Evolutionary conservation across 2,888 invertebrate genomes (phyloP).

Genomic region (Oeneis ivallda): DNA sequence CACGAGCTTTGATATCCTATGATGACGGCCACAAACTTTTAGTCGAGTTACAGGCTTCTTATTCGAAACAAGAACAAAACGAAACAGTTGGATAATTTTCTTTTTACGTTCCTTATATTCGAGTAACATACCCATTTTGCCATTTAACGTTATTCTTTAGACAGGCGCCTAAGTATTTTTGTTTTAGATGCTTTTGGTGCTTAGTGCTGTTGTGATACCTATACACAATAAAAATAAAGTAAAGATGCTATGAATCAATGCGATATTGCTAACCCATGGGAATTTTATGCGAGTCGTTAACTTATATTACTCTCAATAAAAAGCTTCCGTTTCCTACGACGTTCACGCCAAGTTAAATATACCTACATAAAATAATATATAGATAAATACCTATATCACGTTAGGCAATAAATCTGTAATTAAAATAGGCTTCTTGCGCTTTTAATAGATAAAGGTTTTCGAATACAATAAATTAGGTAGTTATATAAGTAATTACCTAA

Average conservation of each 20-base stretch:
- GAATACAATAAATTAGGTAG: neutral
- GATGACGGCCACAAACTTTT: constrained; percentile 40
- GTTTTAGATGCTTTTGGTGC: neutral
- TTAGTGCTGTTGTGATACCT: constrained; percentile 15
- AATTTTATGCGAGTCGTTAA: constrained; percentile 66
- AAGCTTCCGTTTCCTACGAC: constrained; percentile 58
- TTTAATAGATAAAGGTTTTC: neutral
- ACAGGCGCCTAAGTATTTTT: no score
- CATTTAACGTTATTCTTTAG: no score
- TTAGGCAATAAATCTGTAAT: neutral
- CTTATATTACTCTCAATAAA: constrained; percentile 68
- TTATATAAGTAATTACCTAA: no score
- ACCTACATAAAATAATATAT: constrained; percentile 26
- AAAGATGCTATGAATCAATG: constrained; percentile 32
- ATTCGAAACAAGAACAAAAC: constrained; percentile 30
- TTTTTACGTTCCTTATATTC: constrained; percentile 16
- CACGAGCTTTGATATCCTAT: constrained; percentile 42
- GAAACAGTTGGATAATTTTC: constrained; percentile 27
- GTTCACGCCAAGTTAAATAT: constrained; percentile 33
- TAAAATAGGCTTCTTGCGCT: neutral
- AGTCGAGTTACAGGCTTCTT: constrained; percentile 34
- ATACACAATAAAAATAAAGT: constrained; percentile 25
- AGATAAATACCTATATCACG: constrained; percentile 4
- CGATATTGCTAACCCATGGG: constrained; percentile 31
- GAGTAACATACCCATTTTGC: no score